Evolutionary conservation across 2,888 invertebrate genomes (phyloP), one percentile per base, ranked within the genome.

Genomic region (Clistopyga incitator): DNA sequence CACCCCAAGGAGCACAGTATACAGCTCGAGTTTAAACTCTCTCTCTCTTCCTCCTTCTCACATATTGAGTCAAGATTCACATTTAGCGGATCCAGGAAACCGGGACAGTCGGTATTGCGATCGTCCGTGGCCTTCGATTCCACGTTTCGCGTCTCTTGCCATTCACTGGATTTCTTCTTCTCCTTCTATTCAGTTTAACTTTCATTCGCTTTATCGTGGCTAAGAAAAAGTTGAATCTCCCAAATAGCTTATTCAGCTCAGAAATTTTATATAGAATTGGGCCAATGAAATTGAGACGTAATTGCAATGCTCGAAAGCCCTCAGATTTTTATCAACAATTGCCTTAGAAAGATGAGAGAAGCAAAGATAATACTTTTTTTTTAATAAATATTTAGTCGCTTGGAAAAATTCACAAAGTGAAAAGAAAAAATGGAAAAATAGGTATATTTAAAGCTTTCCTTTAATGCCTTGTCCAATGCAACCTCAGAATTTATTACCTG

Each of bases 161-260:
- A 25, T 67, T 52, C 34, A 50, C 25, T 18, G 10, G 20, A 70
- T 13, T 54, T 70, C 6, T 20, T 52, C 20, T 20, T 70, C 13
- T 70, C 52, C 4, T 59, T 59, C 29, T 6, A 70, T 70, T 70
- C 29, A 52, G 18, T 29, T 18, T 52, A 29, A 2, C 29, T 52
- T 70, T 70, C 18, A 18, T 52, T 34, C 34, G 18, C 6, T 45
- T 29, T 34, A 52, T 52, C 29, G 13, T 18, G 3, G 18, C 25
- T 6, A 13, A 6, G 18, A 52, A 50, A 8, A 4, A 29, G 13
- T 25, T 15, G 25, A 45, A 67, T 25, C 67, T 50, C n/a, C 29
- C 23, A 29, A 34, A 68, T 8, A 23, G 20, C 18, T 70, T 29
- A 29, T 59, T 59, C 29, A 29, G 11, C 29, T 59, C 15, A 29